Evolutionary conservation across 2,797 vertebrate species (phyloP).

Genomic region (Mareca penelope): DNA sequence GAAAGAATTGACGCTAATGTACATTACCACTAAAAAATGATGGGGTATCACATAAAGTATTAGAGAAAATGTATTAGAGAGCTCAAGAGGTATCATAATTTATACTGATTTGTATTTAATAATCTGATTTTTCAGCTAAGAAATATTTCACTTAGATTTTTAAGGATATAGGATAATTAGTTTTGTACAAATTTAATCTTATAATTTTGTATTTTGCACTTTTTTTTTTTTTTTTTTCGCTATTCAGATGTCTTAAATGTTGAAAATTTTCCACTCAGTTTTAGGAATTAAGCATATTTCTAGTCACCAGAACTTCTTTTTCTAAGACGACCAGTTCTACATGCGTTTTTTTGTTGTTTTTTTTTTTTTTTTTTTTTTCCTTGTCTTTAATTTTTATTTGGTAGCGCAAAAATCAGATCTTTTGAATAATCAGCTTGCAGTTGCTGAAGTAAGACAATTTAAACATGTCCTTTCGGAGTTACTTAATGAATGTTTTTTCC

Average conservation of each 20-base stretch:
- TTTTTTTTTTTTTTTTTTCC: background rate
- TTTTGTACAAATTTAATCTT: background rate
- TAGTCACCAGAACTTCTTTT: background rate
- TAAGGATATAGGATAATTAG: background rate
- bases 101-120: background rate
- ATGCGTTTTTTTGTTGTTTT: background rate
- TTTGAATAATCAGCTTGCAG: conserved; percentile 14
- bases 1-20: background rate
- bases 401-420: background rate
- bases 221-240: background rate
- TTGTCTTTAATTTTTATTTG: background rate
- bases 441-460: conserved; percentile 17
- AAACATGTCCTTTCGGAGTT: background rate
- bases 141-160: background rate
- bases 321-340: background rate
- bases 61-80: background rate
- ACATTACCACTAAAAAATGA: background rate
- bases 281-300: background rate
- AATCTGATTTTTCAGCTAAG: background rate
- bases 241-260: background rate
- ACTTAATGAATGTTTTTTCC: conserved; percentile 6
- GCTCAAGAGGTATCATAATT: background rate
- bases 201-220: background rate
- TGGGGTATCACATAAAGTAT: background rate
- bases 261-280: background rate